A percentile compares a stretch with the other conserved stretches of the same genome.
Evolutionary conservation across 2,113 vertebrate species (phyloP).

Genomic region (Hippocampus mohnikei): DNA sequence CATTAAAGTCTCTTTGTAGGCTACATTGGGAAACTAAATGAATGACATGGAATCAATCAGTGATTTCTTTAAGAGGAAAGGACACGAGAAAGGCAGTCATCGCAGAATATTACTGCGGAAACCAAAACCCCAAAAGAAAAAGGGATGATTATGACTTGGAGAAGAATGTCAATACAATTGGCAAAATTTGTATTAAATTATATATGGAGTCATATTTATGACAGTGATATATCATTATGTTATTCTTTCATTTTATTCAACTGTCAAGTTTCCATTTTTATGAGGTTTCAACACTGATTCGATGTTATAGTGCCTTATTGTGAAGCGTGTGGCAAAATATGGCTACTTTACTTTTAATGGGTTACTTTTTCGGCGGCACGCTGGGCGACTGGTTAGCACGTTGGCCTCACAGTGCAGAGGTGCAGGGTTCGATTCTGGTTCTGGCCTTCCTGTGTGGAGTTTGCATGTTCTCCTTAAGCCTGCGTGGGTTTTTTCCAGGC

Average conservation of each 20-base stretch:
- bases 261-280: too few relatives aligned
- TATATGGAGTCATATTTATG: too few relatives aligned
- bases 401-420: too few relatives aligned
- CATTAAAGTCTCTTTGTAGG: slow-evolving; percentile 50
- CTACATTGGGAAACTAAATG: slow-evolving; percentile 44
- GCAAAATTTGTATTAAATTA: neutral
- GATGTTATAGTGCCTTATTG: neutral
- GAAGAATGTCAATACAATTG: neutral
- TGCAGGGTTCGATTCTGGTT: too few relatives aligned
- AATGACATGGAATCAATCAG: neutral
- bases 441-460: too few relatives aligned
- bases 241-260: neutral
- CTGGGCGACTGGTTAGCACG: too few relatives aligned
- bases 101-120: neutral
- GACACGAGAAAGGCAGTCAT: neutral
- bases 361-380: neutral
- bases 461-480: too few relatives aligned
- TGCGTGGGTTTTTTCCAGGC: too few relatives aligned
- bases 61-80: slow-evolving; percentile 11
- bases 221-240: neutral
- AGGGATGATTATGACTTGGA: neutral
- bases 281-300: too few relatives aligned
- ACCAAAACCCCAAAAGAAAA: neutral
- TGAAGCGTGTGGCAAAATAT: neutral
- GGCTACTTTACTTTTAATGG: neutral